phyloP scores from a whole-genome alignment of 1,140 invertebrate species.

The Choristoneura fumiferana region DNA sequence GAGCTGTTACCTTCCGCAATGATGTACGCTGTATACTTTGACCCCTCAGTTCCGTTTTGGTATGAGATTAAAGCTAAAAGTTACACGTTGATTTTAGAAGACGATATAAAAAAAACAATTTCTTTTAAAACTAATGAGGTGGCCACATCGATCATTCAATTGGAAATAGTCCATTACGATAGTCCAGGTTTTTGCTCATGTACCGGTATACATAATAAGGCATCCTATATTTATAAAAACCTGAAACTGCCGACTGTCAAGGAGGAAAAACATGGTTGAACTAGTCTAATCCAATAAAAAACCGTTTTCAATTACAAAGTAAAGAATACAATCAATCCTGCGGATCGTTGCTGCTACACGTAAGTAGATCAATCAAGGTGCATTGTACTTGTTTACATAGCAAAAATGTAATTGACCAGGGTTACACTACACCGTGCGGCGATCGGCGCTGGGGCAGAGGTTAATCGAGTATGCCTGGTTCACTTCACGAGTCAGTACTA shows the following conservation, averaged over 20 bases:
- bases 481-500: conserved; percentile 6
- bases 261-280: no score
- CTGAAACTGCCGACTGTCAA: no score
- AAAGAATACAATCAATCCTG: no score
- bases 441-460: conserved; percentile 46
- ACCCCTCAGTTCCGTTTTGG: conserved; percentile 48
- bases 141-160: no score
- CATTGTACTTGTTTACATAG: conserved; percentile 37
- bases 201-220: no score
- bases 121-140: no score
- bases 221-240: no score
- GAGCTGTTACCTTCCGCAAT: conserved; percentile 51
- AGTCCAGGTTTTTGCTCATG: no score
- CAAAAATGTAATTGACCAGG: conserved; percentile 58
- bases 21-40: conserved; percentile 58
- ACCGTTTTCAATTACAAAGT: no score
- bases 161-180: no score
- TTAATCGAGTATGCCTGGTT: conserved; percentile 48
- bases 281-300: no score
- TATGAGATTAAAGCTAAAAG: conserved; percentile 31
- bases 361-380: conserved; percentile 42
- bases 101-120: neutral
- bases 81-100: conserved; percentile 15
- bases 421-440: conserved; percentile 38
- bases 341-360: neutral